Conservation (phyloP, 2,888 invertebrate genomes). For the Cerastis leucographa region DNA sequence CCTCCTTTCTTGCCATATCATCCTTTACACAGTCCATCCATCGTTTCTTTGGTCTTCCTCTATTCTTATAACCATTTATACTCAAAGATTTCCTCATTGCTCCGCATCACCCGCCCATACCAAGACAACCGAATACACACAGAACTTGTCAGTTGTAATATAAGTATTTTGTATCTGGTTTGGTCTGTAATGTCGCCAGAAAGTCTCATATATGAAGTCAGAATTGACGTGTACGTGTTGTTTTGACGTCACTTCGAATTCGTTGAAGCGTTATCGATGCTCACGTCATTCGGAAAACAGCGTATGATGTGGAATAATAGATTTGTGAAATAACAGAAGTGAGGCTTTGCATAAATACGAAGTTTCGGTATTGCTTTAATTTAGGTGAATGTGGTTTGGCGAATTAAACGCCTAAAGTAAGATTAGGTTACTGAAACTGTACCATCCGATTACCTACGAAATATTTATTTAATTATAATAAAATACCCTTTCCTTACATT, state of each 20-base stretch:
- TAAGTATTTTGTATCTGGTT: too few species aligned
- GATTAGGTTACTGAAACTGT: not conserved
- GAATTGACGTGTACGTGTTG: conserved; percentile 9
- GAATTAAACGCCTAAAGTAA: not conserved
- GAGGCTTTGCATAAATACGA: not conserved
- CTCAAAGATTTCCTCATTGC: too few species aligned
- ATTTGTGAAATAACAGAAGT: not conserved
- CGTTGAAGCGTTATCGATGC: conserved; percentile 15
- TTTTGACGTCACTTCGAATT: conserved; percentile 15
- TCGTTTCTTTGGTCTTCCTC: too few species aligned
- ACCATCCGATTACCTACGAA: not conserved
- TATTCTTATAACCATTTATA: too few species aligned
- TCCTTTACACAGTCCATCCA: too few species aligned
- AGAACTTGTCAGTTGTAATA: too few species aligned
- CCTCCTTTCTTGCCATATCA: too few species aligned
- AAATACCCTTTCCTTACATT: too few species aligned
- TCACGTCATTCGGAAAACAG: conserved; percentile 4
- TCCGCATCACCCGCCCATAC: too few species aligned
- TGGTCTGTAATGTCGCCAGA: not conserved
- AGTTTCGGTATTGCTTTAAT: not conserved
- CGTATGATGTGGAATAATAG: not conserved
- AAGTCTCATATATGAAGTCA: conserved; percentile 2
- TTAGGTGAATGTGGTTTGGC: not conserved
- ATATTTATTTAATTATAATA: too few species aligned
- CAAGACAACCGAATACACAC: too few species aligned